Evolutionary conservation across 2,888 invertebrate genomes (phyloP), one percentile per base, ranked within the genome.

Genomic region (Dendrolimus pini): DNA sequence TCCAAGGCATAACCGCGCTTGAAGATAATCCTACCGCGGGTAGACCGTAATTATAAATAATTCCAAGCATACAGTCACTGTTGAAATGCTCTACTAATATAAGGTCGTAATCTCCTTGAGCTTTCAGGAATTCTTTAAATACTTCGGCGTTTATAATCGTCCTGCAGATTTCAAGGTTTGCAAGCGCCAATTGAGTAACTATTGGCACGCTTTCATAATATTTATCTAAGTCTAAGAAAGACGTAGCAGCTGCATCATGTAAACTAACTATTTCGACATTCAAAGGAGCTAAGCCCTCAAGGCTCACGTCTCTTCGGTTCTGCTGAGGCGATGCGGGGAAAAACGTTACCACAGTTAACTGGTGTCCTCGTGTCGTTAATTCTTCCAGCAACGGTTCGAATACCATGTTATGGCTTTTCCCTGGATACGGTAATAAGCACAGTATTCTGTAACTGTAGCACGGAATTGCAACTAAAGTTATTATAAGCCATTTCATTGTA

Each of bases 391-490:
- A 66, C 0, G 90, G 85, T 54, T 85, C 80, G 61, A 91, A 91
- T 3, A 92, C 85, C 64, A 84, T 80, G 62, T 89, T 83, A 63
- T 92, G 92, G 57, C 92, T 92, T 59, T 86, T 89, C 0, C 92
- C 92, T 0, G 78, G 74, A 61, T 91, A 88, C 1, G 85, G 83
- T 52, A 92, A 80, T 1, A 88, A 61, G 10, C 80, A 88, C 8
- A 92, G 71, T 54, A 91, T 85, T 55, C 70, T 75, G 55, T 71
- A 77, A 55, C 71, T 65, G 13, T 71, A 62, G 58, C 66, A 67
- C 13, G 61, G 59, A 53, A 64, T 60, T 56, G 67, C 54, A 14
- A 65, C 57, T 13, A 67, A n/a, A 41, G 62, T 41, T 55, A 72
- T 59, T 54, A 70, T 54, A 30, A 70, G 41, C 41, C 64, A 47